Evolutionary conservation across 2,797 vertebrate species (phyloP).

Genomic region (Heliangelus exortis): DNA sequence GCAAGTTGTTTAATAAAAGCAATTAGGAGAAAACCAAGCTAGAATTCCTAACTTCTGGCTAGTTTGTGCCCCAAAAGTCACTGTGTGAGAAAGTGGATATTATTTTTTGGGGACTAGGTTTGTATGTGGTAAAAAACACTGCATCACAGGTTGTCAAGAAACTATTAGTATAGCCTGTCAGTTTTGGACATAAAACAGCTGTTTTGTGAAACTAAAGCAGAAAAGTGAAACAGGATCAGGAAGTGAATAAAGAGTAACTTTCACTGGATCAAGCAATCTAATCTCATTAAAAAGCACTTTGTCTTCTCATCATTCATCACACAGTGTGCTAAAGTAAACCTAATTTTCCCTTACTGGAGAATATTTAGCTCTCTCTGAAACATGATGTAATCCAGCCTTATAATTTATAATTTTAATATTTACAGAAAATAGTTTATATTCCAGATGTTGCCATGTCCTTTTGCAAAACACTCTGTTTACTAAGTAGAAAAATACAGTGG

Average conservation of each 20-base stretch:
- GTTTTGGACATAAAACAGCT: not conserved
- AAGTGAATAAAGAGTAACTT: conserved; percentile 31
- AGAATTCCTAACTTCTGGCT: not conserved
- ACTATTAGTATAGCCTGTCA: not conserved
- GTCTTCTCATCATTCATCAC: conserved; percentile 20
- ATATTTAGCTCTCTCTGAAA: not conserved
- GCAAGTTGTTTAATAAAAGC: not conserved
- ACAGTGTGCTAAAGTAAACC: conserved; percentile 9
- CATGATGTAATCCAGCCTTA: not conserved
- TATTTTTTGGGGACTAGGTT: not conserved
- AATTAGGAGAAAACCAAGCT: not conserved
- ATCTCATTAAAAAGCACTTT: conserved; percentile 49
- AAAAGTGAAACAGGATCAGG: conserved; percentile 1
- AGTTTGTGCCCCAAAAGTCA: not conserved
- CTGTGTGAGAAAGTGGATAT: not conserved
- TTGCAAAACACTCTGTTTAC: not conserved
- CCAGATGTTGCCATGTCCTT: not conserved
- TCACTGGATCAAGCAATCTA: conserved; percentile 4
- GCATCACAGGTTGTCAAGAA: not conserved
- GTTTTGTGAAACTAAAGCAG: conserved; percentile 17
- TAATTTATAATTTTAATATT: conserved; percentile 5
- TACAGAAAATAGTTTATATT: not conserved
- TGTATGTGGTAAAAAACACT: not conserved
- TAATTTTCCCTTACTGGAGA: not conserved
- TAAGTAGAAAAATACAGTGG: not conserved